Evolutionary conservation across 2,797 vertebrate genomes (phyloP).

Genomic region (Catharus ustulatus): DNA sequence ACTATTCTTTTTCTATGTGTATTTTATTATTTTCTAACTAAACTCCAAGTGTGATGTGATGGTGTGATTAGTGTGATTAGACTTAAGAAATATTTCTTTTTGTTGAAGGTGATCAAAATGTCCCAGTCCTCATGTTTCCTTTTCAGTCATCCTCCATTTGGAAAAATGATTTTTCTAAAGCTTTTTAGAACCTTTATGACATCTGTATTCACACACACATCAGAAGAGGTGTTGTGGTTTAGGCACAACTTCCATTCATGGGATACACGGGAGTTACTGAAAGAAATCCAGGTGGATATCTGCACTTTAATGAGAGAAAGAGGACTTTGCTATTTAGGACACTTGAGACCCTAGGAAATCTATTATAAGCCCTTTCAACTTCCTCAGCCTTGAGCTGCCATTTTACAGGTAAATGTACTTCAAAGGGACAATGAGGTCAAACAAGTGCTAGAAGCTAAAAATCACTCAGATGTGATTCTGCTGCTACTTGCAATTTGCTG

Average conservation of each 20-base stretch:
- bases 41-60: neutral
- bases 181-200: neutral
- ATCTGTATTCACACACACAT: neutral
- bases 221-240: neutral
- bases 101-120: neutral
- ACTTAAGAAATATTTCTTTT: neutral
- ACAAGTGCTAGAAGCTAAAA: neutral
- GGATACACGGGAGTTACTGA: neutral
- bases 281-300: neutral
- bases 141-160: neutral
- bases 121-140: neutral
- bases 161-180: neutral
- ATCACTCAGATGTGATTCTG: neutral
- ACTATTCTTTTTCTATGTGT: neutral
- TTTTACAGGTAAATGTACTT: conserved; percentile 16
- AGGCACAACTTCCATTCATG: neutral
- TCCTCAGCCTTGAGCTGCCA: neutral
- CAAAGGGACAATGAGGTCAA: conserved; percentile 9
- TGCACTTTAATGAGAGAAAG: neutral
- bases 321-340: neutral
- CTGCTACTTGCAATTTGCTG: neutral
- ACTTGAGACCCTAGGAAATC: neutral
- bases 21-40: neutral
- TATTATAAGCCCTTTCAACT: neutral
- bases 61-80: neutral